Evolutionary conservation across 2,113 vertebrate species (phyloP), one percentile per base, ranked within the genome.

Genomic region (Psophia crepitans): DNA sequence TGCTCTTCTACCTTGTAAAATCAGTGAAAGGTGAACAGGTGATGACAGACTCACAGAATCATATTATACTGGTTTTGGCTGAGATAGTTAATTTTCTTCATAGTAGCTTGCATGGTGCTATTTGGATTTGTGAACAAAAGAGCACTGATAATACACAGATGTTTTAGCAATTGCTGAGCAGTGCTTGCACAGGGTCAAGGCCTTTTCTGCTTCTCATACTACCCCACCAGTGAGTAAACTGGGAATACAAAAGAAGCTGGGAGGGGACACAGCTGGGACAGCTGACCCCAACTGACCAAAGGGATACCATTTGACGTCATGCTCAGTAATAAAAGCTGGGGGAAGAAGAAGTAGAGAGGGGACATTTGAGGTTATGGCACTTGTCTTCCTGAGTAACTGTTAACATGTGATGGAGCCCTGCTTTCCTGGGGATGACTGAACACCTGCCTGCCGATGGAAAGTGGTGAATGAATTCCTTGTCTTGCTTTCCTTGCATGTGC

Each of bases 351-450:
- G 30, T 18, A 28, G 4, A 19, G 22, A 39, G 4, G 4, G 1
- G 18, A 41, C 0, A 0, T 68, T 68, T 2, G 7, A 24, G 4
- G 11, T 66, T 12, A 48, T 18, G 30, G 5, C 2, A 0, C 23
- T 71, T 84, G 3, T 76, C 30, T 76, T 93, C 41, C 8, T 23
- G 57, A 56, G 48, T 12, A 64, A 30, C 6, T 1, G 0, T 27
- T 21, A 33, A 33, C 0, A 3, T 1, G 0, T 46, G 22, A 46
- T 37, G 17, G 17, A 91, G 8, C 8, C 15, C 54, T 74, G 16
- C 11, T 44, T 7, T 73, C 39, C 21, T 54, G 24, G 44, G 69
- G 11, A 49, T 14, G 14, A 33, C 21, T 83, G 41, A 60, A 44
- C 10, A 44, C 3, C 53, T 58, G 6, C 27, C 11, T 73, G 28